Evolutionary conservation across 2,888 invertebrate species (phyloP).

Genomic region (Cryptocheilus praepositus): DNA sequence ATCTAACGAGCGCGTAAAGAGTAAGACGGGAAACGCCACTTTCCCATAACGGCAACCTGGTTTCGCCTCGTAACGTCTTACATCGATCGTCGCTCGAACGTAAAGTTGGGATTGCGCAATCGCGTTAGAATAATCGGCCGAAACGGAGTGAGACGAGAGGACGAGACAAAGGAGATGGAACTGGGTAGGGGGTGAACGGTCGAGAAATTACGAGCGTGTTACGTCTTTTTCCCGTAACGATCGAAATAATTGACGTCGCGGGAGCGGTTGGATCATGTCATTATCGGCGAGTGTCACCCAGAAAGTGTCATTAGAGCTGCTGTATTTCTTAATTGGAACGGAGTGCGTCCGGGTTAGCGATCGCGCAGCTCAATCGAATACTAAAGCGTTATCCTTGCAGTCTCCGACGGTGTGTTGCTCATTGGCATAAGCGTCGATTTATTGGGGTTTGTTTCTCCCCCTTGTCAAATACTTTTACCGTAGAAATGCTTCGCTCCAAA

Average conservation of each 20-base stretch:
- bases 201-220: not conserved
- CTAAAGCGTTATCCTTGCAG: no score
- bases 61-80: conserved; percentile 13
- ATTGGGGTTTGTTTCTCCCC: no score
- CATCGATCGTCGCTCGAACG: conserved; percentile 3
- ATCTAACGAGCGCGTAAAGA: conserved; percentile 12
- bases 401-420: conserved; percentile 1
- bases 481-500: no score
- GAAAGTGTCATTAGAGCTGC: no score
- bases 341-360: no score
- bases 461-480: no score
- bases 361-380: no score
- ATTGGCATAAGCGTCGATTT: conserved; percentile 2
- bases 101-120: conserved; percentile 16
- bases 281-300: no score
- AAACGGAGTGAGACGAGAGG: not conserved
- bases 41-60: conserved; percentile 13
- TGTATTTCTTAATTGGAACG: no score
- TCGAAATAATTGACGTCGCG: no score
- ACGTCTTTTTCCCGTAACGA: not conserved
- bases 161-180: conserved; percentile 6
- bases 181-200: not conserved
- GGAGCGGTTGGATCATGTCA: no score
- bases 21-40: conserved; percentile 12
- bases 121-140: conserved; percentile 6